These are phyloP conservation scores for Belonocnema kinseyi DNA, from an alignment of 1,140 invertebrate species.

Conservation along the genomic window DNA sequence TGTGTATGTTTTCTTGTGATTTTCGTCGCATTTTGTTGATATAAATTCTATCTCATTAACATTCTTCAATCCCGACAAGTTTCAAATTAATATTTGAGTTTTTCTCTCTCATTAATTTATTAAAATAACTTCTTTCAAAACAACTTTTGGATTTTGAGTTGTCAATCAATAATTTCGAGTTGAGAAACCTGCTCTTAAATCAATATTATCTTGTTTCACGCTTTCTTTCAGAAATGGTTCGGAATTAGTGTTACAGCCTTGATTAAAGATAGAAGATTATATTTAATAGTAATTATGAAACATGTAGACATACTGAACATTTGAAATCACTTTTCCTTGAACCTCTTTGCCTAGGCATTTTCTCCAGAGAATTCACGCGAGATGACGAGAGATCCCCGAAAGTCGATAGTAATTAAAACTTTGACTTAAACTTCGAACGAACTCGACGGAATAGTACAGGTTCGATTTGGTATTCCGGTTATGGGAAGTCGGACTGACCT, in stretches of 20 bases:
- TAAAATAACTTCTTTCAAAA: too few relatives aligned
- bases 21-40: too few relatives aligned
- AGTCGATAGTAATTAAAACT: conserved; percentile 72
- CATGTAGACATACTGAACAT: conserved; percentile 8
- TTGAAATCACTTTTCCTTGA: conserved; percentile 39
- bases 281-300: conserved; percentile 13
- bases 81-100: too few relatives aligned
- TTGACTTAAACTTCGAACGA: conserved; percentile 62
- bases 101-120: too few relatives aligned
- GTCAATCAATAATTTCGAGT: too few relatives aligned
- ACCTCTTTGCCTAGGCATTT: conserved; percentile 48
- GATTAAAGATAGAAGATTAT: not conserved
- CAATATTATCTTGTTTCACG: too few relatives aligned
- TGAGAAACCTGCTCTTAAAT: too few relatives aligned
- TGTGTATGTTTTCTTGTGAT: too few relatives aligned
- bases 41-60: too few relatives aligned
- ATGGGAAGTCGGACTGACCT: conserved; percentile 39
- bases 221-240: too few relatives aligned
- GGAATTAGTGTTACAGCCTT: not conserved
- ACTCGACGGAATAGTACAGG: conserved; percentile 58
- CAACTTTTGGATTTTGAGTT: too few relatives aligned
- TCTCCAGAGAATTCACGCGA: conserved; percentile 43
- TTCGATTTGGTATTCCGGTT: conserved; percentile 63
- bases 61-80: too few relatives aligned
- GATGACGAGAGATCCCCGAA: conserved; percentile 55